phyloP scores from a whole-genome alignment of 1,140 invertebrate genomes.

The Microplitis demolitor region DNA sequence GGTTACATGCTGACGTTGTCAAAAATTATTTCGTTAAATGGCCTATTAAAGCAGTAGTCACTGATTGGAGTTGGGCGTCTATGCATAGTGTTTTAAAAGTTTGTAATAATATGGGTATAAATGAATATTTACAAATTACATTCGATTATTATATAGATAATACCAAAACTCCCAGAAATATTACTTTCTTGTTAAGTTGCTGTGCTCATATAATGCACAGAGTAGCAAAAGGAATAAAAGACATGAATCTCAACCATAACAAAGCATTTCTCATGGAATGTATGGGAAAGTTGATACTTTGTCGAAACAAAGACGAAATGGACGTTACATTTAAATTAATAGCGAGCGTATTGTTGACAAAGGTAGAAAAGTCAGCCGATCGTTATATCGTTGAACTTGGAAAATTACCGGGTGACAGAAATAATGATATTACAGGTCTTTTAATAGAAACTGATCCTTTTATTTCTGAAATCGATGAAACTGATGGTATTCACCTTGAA shows the following conservation, averaged over 20 bases:
- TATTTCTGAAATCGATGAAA: no score
- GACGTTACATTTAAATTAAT: no score
- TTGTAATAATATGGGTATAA: background rate
- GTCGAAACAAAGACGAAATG: no score
- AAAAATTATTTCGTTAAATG: background rate
- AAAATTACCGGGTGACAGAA: no score
- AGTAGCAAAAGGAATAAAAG: background rate
- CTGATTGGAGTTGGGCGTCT: background rate
- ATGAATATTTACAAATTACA: background rate
- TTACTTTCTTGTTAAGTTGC: background rate
- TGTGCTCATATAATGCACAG: background rate
- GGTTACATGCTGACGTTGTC: background rate
- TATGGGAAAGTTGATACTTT: background rate
- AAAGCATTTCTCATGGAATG: background rate
- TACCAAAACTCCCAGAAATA: background rate
- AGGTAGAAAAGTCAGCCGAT: no score
- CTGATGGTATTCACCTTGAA: no score
- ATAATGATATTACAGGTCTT: no score
- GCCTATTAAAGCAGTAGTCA: background rate
- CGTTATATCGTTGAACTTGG: no score
- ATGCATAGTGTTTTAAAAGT: background rate
- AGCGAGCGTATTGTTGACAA: no score
- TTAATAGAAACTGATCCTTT: no score
- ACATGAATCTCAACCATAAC: background rate
- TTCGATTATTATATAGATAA: background rate